Evolutionary conservation across 2,113 vertebrate species (phyloP).

Genomic region (Archocentrus centrarchus): DNA sequence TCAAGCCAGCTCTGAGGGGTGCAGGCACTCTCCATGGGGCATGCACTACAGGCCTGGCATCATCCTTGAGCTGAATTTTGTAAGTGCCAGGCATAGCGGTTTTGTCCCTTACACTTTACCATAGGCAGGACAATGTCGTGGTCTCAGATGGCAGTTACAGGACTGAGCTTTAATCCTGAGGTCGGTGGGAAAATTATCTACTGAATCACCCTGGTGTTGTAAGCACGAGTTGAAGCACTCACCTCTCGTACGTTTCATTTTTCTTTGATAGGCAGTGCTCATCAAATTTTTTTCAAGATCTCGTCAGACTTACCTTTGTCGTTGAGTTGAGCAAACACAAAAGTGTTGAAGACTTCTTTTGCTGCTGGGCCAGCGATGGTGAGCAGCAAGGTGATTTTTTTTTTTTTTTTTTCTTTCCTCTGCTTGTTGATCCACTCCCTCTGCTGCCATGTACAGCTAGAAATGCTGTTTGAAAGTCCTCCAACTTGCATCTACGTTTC

Average conservation of each 20-base stretch:
- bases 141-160: not conserved
- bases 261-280: not conserved
- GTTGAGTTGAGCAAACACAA: not conserved
- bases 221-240: not conserved
- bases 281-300: not conserved
- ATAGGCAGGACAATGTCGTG: not conserved
- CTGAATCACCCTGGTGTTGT: not conserved
- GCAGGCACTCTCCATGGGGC: not conserved
- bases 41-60: not conserved
- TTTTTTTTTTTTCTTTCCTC: not conserved
- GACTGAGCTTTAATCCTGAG: not conserved
- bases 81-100: too few species aligned
- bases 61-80: not conserved
- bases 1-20: not conserved
- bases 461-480: not conserved
- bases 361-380: not conserved
- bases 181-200: not conserved
- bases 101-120: not conserved
- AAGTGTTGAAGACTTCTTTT: not conserved
- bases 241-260: not conserved
- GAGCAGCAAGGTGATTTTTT: not conserved
- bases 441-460: not conserved
- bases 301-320: not conserved
- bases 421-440: not conserved
- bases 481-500: too few species aligned